Evolutionary conservation across 2,888 invertebrate genomes (phyloP).

Genomic region (Thereva unica): DNA sequence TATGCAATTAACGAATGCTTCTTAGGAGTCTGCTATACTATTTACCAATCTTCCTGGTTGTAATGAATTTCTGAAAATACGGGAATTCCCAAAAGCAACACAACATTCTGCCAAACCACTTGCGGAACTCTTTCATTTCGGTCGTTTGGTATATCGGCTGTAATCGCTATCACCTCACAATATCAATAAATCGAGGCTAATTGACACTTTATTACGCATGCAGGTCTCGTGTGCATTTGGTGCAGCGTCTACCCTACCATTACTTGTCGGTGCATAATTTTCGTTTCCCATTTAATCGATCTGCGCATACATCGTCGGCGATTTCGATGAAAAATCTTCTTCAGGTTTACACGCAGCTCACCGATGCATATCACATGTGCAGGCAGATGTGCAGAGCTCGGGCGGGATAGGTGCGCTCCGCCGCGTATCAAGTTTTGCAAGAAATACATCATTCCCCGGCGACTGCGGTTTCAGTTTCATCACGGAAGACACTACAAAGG

Average conservation of each 20-base stretch:
- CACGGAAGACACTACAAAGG: no score
- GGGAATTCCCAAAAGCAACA: no score
- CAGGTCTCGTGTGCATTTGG: slow-evolving; percentile 32
- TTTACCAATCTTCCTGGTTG: slow-evolving; percentile 26
- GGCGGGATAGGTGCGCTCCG: no score
- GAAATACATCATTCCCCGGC: no score
- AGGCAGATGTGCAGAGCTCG: no score
- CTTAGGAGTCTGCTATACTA: not conserved
- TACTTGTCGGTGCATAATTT: slow-evolving; percentile 1
- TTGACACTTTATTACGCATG: slow-evolving; percentile 40
- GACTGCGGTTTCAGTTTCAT: no score
- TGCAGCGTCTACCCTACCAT: not conserved
- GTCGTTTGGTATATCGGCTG: slow-evolving; percentile 6
- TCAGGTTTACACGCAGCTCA: no score
- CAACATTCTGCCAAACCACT: no score
- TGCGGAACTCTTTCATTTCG: not conserved
- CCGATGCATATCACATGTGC: no score
- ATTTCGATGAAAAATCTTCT: no score
- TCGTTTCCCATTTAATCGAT: slow-evolving; percentile 4
- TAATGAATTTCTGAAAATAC: slow-evolving; percentile 14
- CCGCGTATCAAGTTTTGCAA: no score
- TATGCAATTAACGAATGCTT: no score
- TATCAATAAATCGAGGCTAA: slow-evolving; percentile 40
- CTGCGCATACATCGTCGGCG: not conserved
- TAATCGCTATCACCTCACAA: slow-evolving; percentile 33